Evolutionary conservation across 1,140 invertebrate species (phyloP), one percentile per base, ranked within the genome.

Genomic region (Aporrectodea caliginosa): DNA sequence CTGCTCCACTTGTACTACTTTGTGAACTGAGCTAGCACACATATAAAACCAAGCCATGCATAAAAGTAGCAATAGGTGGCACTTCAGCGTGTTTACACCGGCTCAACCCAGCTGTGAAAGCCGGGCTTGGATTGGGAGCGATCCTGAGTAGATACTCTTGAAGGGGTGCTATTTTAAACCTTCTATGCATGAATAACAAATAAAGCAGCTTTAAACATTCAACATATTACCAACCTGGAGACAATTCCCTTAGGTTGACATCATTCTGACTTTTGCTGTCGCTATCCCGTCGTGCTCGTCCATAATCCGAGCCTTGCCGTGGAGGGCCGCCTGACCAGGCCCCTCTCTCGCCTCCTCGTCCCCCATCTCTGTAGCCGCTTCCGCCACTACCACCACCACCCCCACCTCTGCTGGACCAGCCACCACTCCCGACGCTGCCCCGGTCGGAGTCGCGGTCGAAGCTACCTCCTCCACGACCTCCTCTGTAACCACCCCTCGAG

Each of bases 251-350:
- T 43, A 76, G 35, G 35, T 29, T 76, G 1, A 35, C 29, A 1
- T 76, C 75, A 35, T 29, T 76, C 32, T 35, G 75, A n/a, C 75
- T 68, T 76, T 43, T 76, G 75, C 43, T 76, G 34, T 76, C 75
- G 27, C 75, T 76, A 43, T 76, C 75, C 29, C 35, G 33, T 35
- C 75, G 34, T n/a, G 75, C 1, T 76, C 75, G 43, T 12, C 43
- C 43, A 58, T 12, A 58, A 58, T 58, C 43, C 22, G 43, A 58
- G 6, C 43, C 43, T 58, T 58, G 43, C 43, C 43, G 22, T 58
- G 43, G 43, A 58, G 43, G 43, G 22, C 43, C 43, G 22, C 43
- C 43, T 12, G 43, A 58, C 43, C 43, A 35, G 75, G 29, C 35
- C 16, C 43, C 43, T 6, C 29, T 29, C 34, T 76, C 75, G 43